Conservation (phyloP, 2,888 invertebrate species). For the Cyrtodaria siliqua region DNA sequence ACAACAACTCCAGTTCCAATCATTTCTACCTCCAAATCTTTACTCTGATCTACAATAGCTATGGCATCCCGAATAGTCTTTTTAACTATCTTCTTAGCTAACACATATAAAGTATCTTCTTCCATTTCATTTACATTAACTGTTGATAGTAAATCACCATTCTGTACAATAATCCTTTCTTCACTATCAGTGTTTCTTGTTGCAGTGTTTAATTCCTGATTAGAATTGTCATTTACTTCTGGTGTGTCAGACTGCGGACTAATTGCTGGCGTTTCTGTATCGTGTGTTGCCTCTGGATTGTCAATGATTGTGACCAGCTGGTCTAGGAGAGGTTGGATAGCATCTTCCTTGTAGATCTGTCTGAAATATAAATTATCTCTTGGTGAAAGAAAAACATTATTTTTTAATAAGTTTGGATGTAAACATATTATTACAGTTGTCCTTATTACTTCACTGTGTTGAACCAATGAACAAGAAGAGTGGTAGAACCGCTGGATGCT, state of each 20-base stretch:
- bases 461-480: too few species aligned
- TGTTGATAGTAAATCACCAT: too few species aligned
- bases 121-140: background rate
- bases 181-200: too few species aligned
- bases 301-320: constrained; percentile 7
- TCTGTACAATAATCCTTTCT: too few species aligned
- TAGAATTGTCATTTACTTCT: too few species aligned
- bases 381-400: background rate
- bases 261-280: background rate
- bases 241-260: too few species aligned
- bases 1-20: background rate
- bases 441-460: too few species aligned
- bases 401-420: too few species aligned
- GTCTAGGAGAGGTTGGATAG: constrained; percentile 7
- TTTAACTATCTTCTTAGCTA: constrained; percentile 37
- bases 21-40: background rate
- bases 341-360: constrained; percentile 37
- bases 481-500: too few species aligned
- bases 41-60: constrained; percentile 13
- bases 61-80: constrained; percentile 32
- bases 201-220: too few species aligned
- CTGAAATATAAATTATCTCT: constrained; percentile 22
- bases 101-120: constrained; percentile 10
- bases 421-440: too few species aligned
- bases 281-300: background rate